Evolutionary conservation across 1,140 invertebrate genomes (phyloP).

Genomic region (Riptortus pedestris): DNA sequence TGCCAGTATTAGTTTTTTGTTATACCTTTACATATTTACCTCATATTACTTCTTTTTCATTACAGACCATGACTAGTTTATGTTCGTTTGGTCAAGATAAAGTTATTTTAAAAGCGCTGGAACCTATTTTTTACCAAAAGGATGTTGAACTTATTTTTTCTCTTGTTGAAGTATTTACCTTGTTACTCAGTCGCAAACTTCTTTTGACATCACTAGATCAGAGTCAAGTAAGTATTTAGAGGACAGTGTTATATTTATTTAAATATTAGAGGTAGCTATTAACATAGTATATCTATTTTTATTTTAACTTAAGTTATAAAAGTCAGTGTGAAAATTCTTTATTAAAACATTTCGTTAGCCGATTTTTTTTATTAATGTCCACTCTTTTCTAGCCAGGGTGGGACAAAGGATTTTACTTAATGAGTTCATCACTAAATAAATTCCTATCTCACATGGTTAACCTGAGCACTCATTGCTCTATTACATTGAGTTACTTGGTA

Average conservation of each 20-base stretch:
- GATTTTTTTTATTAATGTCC: no score
- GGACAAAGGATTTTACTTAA: no score
- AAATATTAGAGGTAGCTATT: not conserved
- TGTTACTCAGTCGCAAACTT: not conserved
- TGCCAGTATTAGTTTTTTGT: no score
- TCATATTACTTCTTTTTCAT: not conserved
- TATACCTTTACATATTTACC: not conserved
- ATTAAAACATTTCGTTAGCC: not conserved
- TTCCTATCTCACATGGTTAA: no score
- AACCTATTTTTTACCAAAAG: conserved; percentile 1
- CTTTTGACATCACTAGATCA: not conserved
- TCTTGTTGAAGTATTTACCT: not conserved
- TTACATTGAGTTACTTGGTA: no score
- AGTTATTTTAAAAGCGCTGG: conserved; percentile 24
- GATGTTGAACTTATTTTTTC: conserved; percentile 3
- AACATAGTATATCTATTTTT: not conserved
- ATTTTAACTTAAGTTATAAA: not conserved
- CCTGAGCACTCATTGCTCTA: no score
- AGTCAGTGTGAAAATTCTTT: not conserved
- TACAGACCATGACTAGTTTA: not conserved
- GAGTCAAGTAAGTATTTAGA: not conserved
- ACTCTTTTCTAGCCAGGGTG: no score
- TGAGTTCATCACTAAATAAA: no score
- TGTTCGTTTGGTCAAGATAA: conserved; percentile 12
- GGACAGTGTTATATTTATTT: not conserved